Evolutionary conservation across 1,140 invertebrate species (phyloP), one percentile per base, ranked within the genome.

Genomic region (Neelides sp.): DNA sequence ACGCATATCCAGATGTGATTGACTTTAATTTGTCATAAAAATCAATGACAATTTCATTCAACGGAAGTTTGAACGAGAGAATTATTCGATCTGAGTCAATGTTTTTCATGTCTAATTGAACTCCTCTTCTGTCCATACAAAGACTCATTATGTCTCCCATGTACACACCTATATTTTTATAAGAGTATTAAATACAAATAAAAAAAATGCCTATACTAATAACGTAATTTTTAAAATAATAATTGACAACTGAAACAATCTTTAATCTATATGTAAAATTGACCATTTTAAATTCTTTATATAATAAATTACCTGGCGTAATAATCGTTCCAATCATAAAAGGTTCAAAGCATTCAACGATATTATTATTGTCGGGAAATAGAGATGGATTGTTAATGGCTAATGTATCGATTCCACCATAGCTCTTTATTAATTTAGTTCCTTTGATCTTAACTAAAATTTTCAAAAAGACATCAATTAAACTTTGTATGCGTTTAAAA

Each of bases 11-110:
- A 1, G 90, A 95, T 15, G 81, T 83, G 12, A 88, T 59, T 19
- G 80, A 82, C 70, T 96, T 98, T 0, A 98, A 68, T 22, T 76
- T 72, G 67, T 98, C 93, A 67, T 94, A 92, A 67, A 98, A 97
- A 64, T 97, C 90, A 2, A 94, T 65, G 2, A 97, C 80, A 23
- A 98, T 83, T 75, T 98, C 94, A 65, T 80, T 86, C 2, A 98
- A 66, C 7, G 94, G 94, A 27, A 98, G 68, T 44, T 80, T 70
- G 62, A 81, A 91, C 59, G 85, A 80, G 60, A 95, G 63, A 64
- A 95, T 73, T 1, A 93, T 69, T 64, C 85, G 75, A 32, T 77
- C 71, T 47, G 87, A 76, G 65, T 95, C 92, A 24, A 97, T 83
- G 53, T 83, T 80, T 28, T 70, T 76, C 0, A 80, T 78, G 10